phyloP scores from a whole-genome alignment of 2,113 vertebrate species.

The Hypomesus transpacificus region DNA sequence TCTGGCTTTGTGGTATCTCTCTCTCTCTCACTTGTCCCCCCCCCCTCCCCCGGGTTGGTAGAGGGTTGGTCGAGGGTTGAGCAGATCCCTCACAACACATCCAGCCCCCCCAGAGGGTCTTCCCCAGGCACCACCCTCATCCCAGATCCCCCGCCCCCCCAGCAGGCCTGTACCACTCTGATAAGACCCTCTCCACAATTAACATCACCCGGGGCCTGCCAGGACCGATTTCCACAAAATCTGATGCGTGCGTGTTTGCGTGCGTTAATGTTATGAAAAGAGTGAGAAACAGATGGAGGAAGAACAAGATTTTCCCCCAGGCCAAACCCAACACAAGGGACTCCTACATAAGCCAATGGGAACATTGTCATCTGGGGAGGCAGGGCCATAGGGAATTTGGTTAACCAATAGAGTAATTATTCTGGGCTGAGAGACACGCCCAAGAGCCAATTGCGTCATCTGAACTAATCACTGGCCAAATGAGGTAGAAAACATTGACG shows the following conservation, averaged over 20 bases:
- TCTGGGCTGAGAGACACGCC: too few relatives aligned
- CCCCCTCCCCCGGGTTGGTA: not conserved
- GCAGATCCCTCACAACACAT: conserved; percentile 26
- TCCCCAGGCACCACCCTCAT: conserved; percentile 20
- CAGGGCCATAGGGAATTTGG: not conserved
- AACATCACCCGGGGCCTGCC: conserved; percentile 46
- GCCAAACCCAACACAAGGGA: not conserved
- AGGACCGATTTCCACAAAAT: conserved; percentile 10
- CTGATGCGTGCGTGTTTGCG: conserved; percentile 14
- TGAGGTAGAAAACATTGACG: too few relatives aligned
- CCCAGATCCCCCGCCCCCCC: conserved; percentile 47
- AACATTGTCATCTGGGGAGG: not conserved
- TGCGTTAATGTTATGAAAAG: not conserved
- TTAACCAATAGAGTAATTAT: not conserved
- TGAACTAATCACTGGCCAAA: too few relatives aligned
- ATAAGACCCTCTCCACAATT: conserved; percentile 61
- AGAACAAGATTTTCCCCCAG: not conserved
- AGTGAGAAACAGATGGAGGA: conserved; percentile 3
- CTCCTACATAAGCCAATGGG: not conserved
- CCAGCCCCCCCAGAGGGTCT: conserved; percentile 40
- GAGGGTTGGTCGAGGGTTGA: not conserved
- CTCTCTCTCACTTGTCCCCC: not conserved
- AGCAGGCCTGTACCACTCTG: conserved; percentile 57
- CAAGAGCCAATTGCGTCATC: too few relatives aligned
- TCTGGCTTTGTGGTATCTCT: not conserved